Conservation (phyloP, 2,888 invertebrate genomes). For the Cordylochernes scorpioides region DNA sequence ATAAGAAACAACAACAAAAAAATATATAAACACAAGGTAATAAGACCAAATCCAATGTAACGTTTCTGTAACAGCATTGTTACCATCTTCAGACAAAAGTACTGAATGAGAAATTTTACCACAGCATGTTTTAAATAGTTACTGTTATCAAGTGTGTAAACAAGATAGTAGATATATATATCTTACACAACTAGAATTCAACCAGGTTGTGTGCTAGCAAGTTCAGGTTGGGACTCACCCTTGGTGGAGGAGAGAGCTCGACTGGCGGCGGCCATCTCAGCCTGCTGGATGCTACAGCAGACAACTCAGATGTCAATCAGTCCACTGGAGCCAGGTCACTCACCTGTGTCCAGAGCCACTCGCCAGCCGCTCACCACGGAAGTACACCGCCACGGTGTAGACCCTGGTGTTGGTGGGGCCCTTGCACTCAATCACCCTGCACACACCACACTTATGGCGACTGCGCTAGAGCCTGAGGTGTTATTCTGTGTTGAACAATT, state of each 20-base stretch:
- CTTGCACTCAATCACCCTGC: conserved; percentile 67
- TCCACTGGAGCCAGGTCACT: background rate
- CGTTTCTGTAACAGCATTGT: too few relatives aligned
- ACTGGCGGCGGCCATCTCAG: conserved; percentile 93
- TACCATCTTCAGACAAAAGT: too few relatives aligned
- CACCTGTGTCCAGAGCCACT: conserved; percentile 60
- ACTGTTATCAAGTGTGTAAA: too few relatives aligned
- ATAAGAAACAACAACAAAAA: too few relatives aligned
- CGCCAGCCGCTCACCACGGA: conserved; percentile 58
- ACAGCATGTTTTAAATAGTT: too few relatives aligned
- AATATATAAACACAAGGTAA: too few relatives aligned
- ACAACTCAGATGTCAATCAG: background rate
- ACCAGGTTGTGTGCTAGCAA: background rate
- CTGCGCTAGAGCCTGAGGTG: too few relatives aligned
- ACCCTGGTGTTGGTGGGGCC: conserved; percentile 91
- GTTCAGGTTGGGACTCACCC: conserved; percentile 25
- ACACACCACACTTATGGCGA: too few relatives aligned
- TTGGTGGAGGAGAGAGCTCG: conserved; percentile 58
- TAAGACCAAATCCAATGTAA: too few relatives aligned
- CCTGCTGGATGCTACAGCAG: conserved; percentile 52
- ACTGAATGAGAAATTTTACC: too few relatives aligned
- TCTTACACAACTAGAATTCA: background rate
- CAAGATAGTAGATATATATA: too few relatives aligned
- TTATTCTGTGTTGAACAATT: too few relatives aligned
- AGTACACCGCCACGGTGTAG: conserved; percentile 93